These are phyloP conservation scores for Hirtodrosophila confusa DNA, from an alignment of 2,888 invertebrate genomes.

Conservation along the genomic window DNA sequence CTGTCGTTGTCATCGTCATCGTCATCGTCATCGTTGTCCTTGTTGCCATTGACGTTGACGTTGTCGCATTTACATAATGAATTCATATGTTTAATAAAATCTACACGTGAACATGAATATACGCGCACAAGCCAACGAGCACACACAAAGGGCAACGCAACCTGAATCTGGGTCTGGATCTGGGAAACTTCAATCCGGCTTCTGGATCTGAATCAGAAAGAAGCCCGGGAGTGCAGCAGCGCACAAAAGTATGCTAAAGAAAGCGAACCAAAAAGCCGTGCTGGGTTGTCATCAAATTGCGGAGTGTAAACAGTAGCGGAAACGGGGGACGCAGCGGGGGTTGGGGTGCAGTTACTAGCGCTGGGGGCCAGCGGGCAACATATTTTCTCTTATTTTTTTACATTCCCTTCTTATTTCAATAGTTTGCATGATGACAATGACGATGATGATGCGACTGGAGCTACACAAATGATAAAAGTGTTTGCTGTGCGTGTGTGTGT, in stretches of 20 bases:
- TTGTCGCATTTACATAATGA: constrained; percentile 76
- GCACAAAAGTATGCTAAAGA: constrained; percentile 60
- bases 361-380: too few species aligned
- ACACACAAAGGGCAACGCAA: constrained; percentile 36
- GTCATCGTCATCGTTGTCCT: constrained; percentile 13
- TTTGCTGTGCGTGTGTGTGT: not conserved
- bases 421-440: constrained; percentile 40
- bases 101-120: constrained; percentile 72
- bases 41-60: constrained; percentile 20
- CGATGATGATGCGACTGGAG: constrained; percentile 38
- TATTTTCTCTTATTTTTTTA: not conserved
- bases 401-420: constrained; percentile 33
- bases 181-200: constrained; percentile 29
- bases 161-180: constrained; percentile 33
- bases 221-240: constrained; percentile 29
- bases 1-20: constrained; percentile 15
- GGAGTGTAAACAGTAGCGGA: not conserved
- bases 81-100: constrained; percentile 81
- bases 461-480: constrained; percentile 9
- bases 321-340: too few species aligned
- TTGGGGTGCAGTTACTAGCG: too few species aligned
- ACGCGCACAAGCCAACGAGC: constrained; percentile 6
- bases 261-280: constrained; percentile 24
- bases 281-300: not conserved
- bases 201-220: constrained; percentile 26